Evolutionary conservation across 2,797 vertebrate species (phyloP).

Genomic region (Malacoraja senta): DNA sequence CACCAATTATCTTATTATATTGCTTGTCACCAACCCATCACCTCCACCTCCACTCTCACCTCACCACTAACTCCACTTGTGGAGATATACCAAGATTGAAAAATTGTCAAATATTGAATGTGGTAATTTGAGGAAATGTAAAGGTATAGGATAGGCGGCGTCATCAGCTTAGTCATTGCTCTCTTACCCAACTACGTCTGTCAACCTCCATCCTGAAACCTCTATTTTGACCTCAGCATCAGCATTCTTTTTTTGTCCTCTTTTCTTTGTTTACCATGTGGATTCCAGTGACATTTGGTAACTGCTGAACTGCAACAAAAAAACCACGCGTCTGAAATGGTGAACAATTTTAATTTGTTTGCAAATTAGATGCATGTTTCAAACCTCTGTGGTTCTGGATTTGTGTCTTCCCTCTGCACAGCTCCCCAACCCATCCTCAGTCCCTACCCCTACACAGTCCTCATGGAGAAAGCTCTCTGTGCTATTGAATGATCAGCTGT

Average conservation of each 20-base stretch:
- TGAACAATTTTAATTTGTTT: not conserved
- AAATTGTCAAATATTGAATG: not conserved
- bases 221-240: not conserved
- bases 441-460: not conserved
- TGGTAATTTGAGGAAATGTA: no score
- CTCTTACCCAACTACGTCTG: not conserved
- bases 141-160: no score
- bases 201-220: not conserved
- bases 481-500: not conserved
- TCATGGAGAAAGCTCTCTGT: not conserved
- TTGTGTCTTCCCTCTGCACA: not conserved
- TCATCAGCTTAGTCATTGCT: not conserved
- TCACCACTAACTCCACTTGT: not conserved
- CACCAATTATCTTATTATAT: no score
- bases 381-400: not conserved
- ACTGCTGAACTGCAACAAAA: not conserved
- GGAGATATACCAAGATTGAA: not conserved
- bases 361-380: not conserved
- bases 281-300: not conserved
- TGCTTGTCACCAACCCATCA: no score
- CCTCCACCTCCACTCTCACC: not conserved
- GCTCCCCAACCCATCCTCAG: no score
- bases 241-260: no score
- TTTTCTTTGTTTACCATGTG: not conserved
- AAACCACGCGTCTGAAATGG: not conserved